Evolutionary conservation across 1,140 invertebrate genomes (phyloP).

Genomic region (Samia ricini): DNA sequence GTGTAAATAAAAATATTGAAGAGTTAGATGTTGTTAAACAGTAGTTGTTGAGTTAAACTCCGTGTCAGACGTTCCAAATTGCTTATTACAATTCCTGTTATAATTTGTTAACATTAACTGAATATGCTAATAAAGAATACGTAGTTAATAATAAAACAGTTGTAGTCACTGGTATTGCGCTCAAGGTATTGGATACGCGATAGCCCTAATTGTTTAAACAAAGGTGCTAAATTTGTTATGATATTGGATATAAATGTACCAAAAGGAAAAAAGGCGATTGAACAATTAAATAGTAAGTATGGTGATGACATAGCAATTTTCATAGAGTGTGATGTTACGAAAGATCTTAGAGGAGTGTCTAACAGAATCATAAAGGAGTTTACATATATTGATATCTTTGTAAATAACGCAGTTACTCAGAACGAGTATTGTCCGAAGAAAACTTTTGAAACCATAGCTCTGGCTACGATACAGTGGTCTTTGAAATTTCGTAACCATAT

Average conservation of each 20-base stretch:
- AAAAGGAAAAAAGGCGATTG: conserved; percentile 43
- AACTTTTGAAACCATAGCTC: conserved; percentile 53
- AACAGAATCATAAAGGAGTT: conserved; percentile 54
- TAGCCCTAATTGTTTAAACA: conserved; percentile 40
- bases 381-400: conserved; percentile 78
- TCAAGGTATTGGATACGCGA: conserved; percentile 62
- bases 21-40: too few relatives aligned
- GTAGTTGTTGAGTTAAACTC: too few relatives aligned
- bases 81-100: too few relatives aligned
- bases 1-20: too few relatives aligned
- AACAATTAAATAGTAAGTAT: conserved; percentile 65
- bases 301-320: conserved; percentile 66
- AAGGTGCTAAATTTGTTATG: conserved; percentile 37
- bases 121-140: conserved; percentile 25
- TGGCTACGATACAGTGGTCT: conserved; percentile 50
- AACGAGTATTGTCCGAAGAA: conserved; percentile 71
- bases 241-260: conserved; percentile 64
- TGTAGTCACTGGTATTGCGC: conserved; percentile 49
- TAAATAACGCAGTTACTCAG: conserved; percentile 80
- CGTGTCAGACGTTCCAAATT: too few relatives aligned
- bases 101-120: background rate
- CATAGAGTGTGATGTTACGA: conserved; percentile 71
- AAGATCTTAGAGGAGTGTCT: conserved; percentile 50
- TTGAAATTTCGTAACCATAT: conserved; percentile 68
- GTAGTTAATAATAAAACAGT: too few relatives aligned